A percentile compares a stretch with the other conserved stretches of the same genome.
Conservation (phyloP, 2,888 invertebrate species). For the Spilosoma lubricipeda region DNA sequence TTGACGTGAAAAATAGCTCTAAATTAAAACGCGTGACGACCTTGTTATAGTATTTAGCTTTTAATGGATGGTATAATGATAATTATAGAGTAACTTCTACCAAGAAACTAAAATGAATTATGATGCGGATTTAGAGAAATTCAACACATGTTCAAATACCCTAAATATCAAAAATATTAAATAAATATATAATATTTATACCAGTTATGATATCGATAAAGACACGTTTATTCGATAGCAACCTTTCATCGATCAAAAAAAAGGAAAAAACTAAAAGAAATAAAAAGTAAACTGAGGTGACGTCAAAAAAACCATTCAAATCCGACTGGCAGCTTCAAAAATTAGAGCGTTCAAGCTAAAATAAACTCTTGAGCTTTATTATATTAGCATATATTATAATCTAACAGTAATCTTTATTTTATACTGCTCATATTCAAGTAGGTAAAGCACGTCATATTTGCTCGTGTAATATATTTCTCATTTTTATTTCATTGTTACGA, state of each 20-base stretch:
- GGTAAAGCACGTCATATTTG: neutral
- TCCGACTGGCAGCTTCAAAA: neutral
- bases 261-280: neutral
- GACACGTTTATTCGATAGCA: neutral
- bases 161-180: too few species aligned
- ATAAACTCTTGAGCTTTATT: neutral
- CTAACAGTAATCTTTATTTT: neutral
- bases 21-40: constrained; percentile 36
- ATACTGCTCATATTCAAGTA: neutral
- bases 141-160: neutral
- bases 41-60: constrained; percentile 25
- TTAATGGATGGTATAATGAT: constrained; percentile 20
- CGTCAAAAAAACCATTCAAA: too few species aligned
- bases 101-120: neutral
- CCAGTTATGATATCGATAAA: neutral
- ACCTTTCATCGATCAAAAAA: neutral
- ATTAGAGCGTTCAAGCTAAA: neutral
- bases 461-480: constrained; percentile 17
- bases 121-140: neutral
- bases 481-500: constrained; percentile 14
- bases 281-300: too few species aligned
- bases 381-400: neutral
- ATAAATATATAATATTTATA: too few species aligned
- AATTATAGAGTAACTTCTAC: neutral
- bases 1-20: constrained; percentile 58